A percentile compares a stretch with the other conserved stretches of the same genome.
phyloP scores from a whole-genome alignment of 2,888 invertebrate genomes.

The Lithodes maja region DNA sequence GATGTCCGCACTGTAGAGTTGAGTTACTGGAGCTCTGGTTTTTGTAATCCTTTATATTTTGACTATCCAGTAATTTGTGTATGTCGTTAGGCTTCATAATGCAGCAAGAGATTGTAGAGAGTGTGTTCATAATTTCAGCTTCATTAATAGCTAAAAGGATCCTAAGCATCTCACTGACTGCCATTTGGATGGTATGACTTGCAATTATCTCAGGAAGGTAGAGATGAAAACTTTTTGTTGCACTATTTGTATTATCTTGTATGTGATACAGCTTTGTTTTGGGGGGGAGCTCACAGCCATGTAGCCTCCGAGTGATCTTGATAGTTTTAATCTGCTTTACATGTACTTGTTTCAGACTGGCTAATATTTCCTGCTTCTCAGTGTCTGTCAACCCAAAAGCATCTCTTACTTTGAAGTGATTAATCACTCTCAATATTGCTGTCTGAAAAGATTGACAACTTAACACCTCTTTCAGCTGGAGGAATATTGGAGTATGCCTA shows the following conservation, averaged over 20 bases:
- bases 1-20: slow-evolving; percentile 4
- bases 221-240: not conserved
- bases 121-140: not conserved
- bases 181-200: not conserved
- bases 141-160: not conserved
- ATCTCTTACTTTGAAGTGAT: not conserved
- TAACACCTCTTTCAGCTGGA: not conserved
- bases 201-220: not conserved
- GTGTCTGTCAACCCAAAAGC: not conserved
- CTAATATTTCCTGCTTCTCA: not conserved
- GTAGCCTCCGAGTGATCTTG: not conserved
- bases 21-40: not conserved
- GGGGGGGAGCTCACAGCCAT: not conserved
- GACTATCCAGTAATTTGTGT: not conserved
- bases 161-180: not conserved
- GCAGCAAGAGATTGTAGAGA: not conserved
- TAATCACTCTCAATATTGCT: slow-evolving; percentile 34
- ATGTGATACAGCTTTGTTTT: not conserved
- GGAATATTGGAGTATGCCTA: not conserved
- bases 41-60: not conserved
- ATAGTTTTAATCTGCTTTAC: slow-evolving; percentile 19
- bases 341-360: not conserved
- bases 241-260: not conserved
- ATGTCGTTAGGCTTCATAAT: slow-evolving; percentile 28
- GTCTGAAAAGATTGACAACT: not conserved